phyloP scores from a whole-genome alignment of 2,888 invertebrate genomes.

The Deilephila elpenor region DNA sequence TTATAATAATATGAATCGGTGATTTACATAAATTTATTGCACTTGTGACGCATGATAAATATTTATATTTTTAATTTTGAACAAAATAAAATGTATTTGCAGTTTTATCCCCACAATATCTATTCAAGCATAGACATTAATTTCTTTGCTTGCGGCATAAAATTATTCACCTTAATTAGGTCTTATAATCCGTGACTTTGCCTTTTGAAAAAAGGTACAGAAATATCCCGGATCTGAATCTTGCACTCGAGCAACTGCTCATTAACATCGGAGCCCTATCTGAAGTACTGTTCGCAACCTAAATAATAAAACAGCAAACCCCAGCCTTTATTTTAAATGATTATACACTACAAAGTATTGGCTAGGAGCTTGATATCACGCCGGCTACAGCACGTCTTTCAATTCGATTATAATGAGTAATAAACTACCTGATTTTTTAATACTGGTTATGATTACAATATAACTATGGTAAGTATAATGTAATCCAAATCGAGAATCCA shows the following conservation, averaged over 20 bases:
- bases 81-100: no score
- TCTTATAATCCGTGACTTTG: constrained; percentile 2
- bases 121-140: not conserved
- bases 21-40: no score
- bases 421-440: no score
- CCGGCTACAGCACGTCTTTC: not conserved
- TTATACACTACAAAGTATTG: constrained; percentile 36
- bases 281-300: constrained; percentile 47
- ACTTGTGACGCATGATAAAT: no score
- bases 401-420: no score
- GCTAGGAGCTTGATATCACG: not conserved
- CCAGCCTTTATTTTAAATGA: constrained; percentile 47
- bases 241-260: constrained; percentile 16
- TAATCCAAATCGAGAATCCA: no score
- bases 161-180: constrained; percentile 14
- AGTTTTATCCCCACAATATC: not conserved
- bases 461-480: no score
- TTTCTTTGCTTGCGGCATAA: not conserved
- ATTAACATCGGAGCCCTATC: constrained; percentile 10
- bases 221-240: constrained; percentile 22
- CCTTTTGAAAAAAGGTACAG: constrained; percentile 12
- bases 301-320: constrained; percentile 37
- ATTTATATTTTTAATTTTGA: no score
- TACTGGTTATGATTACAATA: no score
- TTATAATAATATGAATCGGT: no score